Evolutionary conservation across 2,888 invertebrate species (phyloP), one percentile per base, ranked within the genome.

Genomic region (Ornithoptera alexandrae): DNA sequence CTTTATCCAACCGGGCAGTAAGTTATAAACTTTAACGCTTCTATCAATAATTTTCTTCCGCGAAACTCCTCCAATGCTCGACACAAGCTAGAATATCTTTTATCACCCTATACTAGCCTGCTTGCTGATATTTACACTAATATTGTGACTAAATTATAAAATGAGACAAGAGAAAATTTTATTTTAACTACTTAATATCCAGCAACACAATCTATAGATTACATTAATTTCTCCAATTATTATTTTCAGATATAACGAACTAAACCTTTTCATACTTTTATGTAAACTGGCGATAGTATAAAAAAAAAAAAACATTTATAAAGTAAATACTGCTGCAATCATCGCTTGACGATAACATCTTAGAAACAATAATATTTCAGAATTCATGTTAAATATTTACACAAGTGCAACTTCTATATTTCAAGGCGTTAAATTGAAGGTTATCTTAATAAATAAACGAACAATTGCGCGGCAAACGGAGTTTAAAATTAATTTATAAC

Each of bases 361-460:
- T 12, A n/a, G 53, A 53, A 53, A 7, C 53, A n/a, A 53, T 7
- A 53, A 50, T 8, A 30, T n/a, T 53, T 20, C 62, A 57, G 42
- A 62, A 42, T 56, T 62, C 18, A 62, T 62, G 46, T 53, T 7
- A 42, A 56, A 64, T 64, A 64, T 68, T 68, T 68, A 39, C 63
- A 60, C 68, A 68, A 22, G 50, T 68, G 68, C 56, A 17, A 63
- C 59, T 53, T n/a, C 8, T 53, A 53, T 53, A n/a, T n/a, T 59
- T 64, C 53, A 50, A 20, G 53, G 24, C 24, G 24, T 60, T 39
- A 50, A 39, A 63, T 68, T 64, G 36, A 60, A 68, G 63, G 64
- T 60, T 50, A 36, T 42, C 22, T 68, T 22, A 59, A 59, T 36
- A 63, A 56, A 58, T 42, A 62, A 58, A 20, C 59, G n/a, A 12